Evolutionary conservation across 2,888 invertebrate genomes (phyloP).

Genomic region (Empis livida): DNA sequence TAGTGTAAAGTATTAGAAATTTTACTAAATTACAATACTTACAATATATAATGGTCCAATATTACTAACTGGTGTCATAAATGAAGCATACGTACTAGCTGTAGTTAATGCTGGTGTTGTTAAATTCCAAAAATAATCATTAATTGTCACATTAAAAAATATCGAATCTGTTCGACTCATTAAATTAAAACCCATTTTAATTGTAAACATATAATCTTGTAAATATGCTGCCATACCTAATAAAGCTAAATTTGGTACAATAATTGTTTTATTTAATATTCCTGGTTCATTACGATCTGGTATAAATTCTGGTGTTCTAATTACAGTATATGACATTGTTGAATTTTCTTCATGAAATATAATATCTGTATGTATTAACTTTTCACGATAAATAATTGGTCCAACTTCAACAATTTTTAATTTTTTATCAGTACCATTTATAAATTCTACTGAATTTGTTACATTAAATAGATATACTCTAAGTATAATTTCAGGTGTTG

Average conservation of each 20-base stretch:
- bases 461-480: conserved; percentile 61
- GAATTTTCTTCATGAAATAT: conserved; percentile 15
- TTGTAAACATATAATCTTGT: conserved; percentile 40
- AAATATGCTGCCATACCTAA: conserved; percentile 48
- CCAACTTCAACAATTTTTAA: conserved; percentile 57
- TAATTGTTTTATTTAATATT: conserved; percentile 43
- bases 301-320: conserved; percentile 41
- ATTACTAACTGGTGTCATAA: conserved; percentile 48
- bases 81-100: conserved; percentile 41
- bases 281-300: conserved; percentile 43
- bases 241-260: conserved; percentile 21
- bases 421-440: conserved; percentile 47
- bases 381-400: conserved; percentile 33
- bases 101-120: conserved; percentile 47
- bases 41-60: conserved; percentile 51
- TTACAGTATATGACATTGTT: conserved; percentile 40
- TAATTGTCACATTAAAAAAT: conserved; percentile 42
- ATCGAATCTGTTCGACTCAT: conserved; percentile 39
- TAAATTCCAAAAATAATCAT: conserved; percentile 53
- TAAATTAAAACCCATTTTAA: conserved; percentile 41
- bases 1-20: no score
- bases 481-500: conserved; percentile 49
- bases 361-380: conserved; percentile 12
- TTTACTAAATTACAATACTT: no score
- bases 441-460: conserved; percentile 57